These are phyloP conservation scores for Tromatobia lineatoria DNA, from an alignment of 2,888 invertebrate species.

Conservation along the genomic window DNA sequence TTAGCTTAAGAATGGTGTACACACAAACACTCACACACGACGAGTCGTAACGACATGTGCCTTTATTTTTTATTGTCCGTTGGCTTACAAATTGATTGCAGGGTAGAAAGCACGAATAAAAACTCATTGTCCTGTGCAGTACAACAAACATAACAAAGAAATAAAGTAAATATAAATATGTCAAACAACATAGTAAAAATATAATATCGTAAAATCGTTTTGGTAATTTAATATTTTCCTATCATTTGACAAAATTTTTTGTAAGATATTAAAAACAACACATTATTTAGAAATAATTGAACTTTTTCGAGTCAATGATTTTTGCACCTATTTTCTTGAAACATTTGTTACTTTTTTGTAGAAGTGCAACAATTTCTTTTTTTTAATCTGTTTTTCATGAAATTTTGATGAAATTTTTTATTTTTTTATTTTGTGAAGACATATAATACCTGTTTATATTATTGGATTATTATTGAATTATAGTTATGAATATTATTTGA, in stretches of 20 bases:
- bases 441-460: too few relatives aligned
- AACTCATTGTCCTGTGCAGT: neutral
- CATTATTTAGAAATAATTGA: too few relatives aligned
- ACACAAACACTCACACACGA: neutral
- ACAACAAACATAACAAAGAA: neutral
- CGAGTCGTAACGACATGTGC: neutral
- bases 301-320: too few relatives aligned
- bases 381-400: too few relatives aligned
- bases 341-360: too few relatives aligned
- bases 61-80: constrained; percentile 30
- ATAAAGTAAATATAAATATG: too few relatives aligned
- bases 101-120: neutral
- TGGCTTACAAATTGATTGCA: constrained; percentile 40
- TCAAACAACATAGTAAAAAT: too few relatives aligned
- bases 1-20: constrained; percentile 17
- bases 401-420: too few relatives aligned
- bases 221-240: neutral
- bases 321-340: too few relatives aligned
- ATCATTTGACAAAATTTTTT: neutral
- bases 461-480: neutral
- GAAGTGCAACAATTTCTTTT: too few relatives aligned
- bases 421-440: too few relatives aligned
- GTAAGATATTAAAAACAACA: neutral
- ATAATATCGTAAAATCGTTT: neutral
- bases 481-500: neutral